These are phyloP conservation scores for Hemiscyllium ocellatum DNA, from an alignment of 2,113 vertebrate genomes.

Conservation along the genomic window DNA sequence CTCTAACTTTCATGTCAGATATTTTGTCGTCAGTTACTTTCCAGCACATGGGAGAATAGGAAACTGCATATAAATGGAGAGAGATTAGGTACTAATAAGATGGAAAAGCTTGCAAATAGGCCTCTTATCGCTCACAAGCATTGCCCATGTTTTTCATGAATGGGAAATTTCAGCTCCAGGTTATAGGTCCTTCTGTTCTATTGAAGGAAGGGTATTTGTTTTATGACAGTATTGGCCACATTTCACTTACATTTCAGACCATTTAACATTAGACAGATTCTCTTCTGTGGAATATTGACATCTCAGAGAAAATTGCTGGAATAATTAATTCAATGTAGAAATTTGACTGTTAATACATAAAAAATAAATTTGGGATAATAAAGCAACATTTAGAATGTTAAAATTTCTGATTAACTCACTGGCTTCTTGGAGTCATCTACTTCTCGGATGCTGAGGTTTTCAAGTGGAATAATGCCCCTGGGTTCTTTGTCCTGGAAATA, in stretches of 20 bases:
- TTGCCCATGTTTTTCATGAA: no score
- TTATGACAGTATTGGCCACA: not conserved
- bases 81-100: no score
- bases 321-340: not conserved
- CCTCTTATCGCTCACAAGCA: no score
- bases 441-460: slow-evolving; percentile 93
- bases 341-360: not conserved
- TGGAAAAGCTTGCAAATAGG: no score
- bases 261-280: not conserved
- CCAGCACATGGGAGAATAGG: no score
- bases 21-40: no score
- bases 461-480: slow-evolving; percentile 89
- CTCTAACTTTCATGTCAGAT: no score
- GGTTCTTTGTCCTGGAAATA: slow-evolving; percentile 85
- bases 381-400: not conserved
- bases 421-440: slow-evolving; percentile 94
- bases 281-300: not conserved
- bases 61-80: no score
- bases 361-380: not conserved
- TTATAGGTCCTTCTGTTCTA: not conserved
- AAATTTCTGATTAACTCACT: slow-evolving; percentile 55
- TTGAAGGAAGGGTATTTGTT: not conserved
- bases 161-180: no score
- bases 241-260: not conserved
- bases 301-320: not conserved